Evolutionary conservation across 1,140 invertebrate species (phyloP).

Genomic region (Drosophila nannoptera): DNA sequence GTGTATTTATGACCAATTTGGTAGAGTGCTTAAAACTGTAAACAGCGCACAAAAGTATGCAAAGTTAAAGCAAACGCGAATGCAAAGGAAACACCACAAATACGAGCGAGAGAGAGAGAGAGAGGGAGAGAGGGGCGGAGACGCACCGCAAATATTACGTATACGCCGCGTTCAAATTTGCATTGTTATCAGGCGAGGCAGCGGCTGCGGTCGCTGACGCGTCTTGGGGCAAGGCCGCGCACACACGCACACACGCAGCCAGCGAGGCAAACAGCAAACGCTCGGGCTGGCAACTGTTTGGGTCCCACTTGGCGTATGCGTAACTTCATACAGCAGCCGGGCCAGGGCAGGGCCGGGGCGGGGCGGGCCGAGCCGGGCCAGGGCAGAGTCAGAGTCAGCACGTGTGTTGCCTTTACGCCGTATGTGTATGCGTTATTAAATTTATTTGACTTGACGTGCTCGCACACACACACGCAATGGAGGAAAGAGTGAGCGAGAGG

Average conservation of each 20-base stretch:
- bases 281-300: conserved; percentile 51
- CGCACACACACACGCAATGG: conserved; percentile 36
- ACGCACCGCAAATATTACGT: conserved; percentile 50
- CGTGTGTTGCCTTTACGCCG: conserved; percentile 55
- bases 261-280: conserved; percentile 36
- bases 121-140: too few relatives aligned
- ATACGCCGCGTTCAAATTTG: conserved; percentile 68
- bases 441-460: conserved; percentile 76
- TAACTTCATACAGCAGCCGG: conserved; percentile 47
- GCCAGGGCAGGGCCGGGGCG: background rate
- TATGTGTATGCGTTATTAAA: conserved; percentile 76
- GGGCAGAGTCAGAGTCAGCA: conserved; percentile 14
- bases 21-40: conserved; percentile 71
- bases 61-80: conserved; percentile 46
- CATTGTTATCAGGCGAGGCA: conserved; percentile 68
- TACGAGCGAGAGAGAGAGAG: too few relatives aligned
- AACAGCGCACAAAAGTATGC: conserved; percentile 63
- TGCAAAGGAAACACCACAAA: conserved; percentile 45
- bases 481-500: background rate
- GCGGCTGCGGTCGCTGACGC: conserved; percentile 59
- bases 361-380: background rate
- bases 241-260: conserved; percentile 21
- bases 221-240: conserved; percentile 52
- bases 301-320: conserved; percentile 62
- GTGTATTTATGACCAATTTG: conserved; percentile 72